Evolutionary conservation across 2,797 vertebrate genomes (phyloP), one percentile per base, ranked within the genome.

Genomic region (Cynodonichthys magdalenae): DNA sequence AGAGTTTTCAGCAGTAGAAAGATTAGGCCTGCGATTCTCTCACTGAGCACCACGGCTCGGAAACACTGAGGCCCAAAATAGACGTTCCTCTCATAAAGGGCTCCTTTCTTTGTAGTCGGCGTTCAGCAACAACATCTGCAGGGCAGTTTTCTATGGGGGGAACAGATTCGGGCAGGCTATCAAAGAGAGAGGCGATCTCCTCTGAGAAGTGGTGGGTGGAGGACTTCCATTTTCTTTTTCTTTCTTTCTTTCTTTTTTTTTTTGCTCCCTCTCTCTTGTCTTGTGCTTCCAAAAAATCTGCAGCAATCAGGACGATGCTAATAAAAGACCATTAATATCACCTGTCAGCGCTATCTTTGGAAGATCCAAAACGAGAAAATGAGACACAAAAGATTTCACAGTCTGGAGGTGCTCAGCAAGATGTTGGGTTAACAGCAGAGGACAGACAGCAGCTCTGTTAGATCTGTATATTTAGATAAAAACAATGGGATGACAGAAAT

Each of bases 71-170:
- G 85, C 90, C 92, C 80, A 79, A 94, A 94, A 94, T 94, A 94
- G 92, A 93, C 80, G 83, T 70, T 82, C 84, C 74, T 50, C 92
- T 93, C 91, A 94, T 93, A 93, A 94, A 94, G 92, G 85, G 85
- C 85, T 92, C 87, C 87, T 94, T 59, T 94, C 93, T 94, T 94
- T 94, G 94, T 94, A 94, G 92, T 94, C 86, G n/a, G 87, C 80
- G 64, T 87, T 85, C 83, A 88, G 90, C 85, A 93, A 93, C 83
- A 94, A 94, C 94, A 94, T 94, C 93, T 94, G 94, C 88, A 77
- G 89, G 92, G 91, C 93, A 94, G 92, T 94, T 93, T 39, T 93
- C 90, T 93, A 89, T 80, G 82, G 89, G 89, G 90, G 91, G 91
- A 87, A 90, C 86, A 91, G 88, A 91, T 86, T 92, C 70, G 90